phyloP scores from a whole-genome alignment of 2,888 invertebrate species.

The Zaprionus lineosus region DNA sequence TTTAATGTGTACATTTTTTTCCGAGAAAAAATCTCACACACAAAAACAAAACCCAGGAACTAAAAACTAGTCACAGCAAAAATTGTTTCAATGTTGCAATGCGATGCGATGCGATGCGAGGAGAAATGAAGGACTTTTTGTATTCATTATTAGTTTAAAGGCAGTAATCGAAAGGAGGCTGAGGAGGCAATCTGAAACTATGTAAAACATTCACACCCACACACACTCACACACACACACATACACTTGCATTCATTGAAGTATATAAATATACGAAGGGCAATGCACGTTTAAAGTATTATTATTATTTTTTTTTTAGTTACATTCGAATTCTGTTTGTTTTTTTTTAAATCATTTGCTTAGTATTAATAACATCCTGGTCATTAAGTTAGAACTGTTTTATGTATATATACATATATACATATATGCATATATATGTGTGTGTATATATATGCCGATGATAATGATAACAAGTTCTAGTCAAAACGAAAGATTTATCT shows the following conservation, averaged over 20 bases:
- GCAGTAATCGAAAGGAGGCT: no score
- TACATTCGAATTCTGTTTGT: slow-evolving; percentile 35
- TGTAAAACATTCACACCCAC: slow-evolving; percentile 2
- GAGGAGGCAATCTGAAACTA: no score
- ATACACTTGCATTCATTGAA: slow-evolving; percentile 3
- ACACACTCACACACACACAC: slow-evolving; percentile 9
- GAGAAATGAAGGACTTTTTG: slow-evolving; percentile 50
- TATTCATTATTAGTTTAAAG: slow-evolving; percentile 54
- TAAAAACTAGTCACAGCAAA: slow-evolving; percentile 64
- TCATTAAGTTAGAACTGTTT: slow-evolving; percentile 42
- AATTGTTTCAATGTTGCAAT: slow-evolving; percentile 58
- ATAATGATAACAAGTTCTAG: slow-evolving; percentile 64
- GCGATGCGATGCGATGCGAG: background rate
- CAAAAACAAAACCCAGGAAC: slow-evolving; percentile 35
- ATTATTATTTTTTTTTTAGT: no score
- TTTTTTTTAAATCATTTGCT: no score
- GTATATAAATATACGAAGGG: no score
- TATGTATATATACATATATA: slow-evolving; percentile 22
- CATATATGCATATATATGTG: no score
- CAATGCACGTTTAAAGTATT: no score
- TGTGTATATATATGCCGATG: slow-evolving; percentile 5
- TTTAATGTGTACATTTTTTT: slow-evolving; percentile 68
- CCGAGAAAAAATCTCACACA: slow-evolving; percentile 60
- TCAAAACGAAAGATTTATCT: slow-evolving; percentile 62
- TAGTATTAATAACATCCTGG: no score